Evolutionary conservation across 2,797 vertebrate species (phyloP).

Genomic region (Melanotaenia parkinsoni): DNA sequence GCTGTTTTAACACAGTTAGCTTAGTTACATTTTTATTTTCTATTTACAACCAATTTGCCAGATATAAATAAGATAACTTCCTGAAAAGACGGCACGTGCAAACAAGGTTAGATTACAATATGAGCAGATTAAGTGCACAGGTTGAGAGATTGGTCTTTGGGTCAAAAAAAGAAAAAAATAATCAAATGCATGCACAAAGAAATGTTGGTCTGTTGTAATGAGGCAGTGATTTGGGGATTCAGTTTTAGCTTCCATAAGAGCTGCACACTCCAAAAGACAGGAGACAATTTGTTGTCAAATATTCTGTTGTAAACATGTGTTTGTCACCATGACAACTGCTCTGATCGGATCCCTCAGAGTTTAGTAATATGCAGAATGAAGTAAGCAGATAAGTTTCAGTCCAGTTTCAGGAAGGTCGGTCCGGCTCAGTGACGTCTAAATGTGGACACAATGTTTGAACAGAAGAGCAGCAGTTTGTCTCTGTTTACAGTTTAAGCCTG

Average conservation of each 20-base stretch:
- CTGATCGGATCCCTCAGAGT: background rate
- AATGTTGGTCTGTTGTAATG: constrained; percentile 16
- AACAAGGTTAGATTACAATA: constrained; percentile 85
- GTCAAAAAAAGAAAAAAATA: constrained; percentile 28
- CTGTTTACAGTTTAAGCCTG: background rate
- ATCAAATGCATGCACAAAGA: constrained; percentile 78
- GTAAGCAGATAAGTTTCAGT: background rate
- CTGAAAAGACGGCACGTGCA: constrained; percentile 87
- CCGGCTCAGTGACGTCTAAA: background rate
- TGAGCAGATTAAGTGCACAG: constrained; percentile 26
- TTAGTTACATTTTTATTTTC: constrained; percentile 90
- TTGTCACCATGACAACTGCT: constrained; percentile 14
- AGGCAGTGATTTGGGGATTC: constrained; percentile 10
- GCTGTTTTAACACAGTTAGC: background rate
- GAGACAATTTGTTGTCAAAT: constrained; percentile 6
- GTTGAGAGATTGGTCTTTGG: constrained; percentile 1
- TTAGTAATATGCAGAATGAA: constrained; percentile 7
- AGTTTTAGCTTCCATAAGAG: constrained; percentile 2
- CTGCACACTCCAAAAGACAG: background rate
- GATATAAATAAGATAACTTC: constrained; percentile 97
- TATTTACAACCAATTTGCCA: constrained; percentile 98
- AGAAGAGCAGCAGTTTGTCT: background rate
- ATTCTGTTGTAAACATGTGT: constrained; percentile 33
- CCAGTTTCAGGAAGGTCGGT: background rate
- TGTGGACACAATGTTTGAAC: background rate